Evolutionary conservation across 2,113 vertebrate species (phyloP).

Genomic region (Empidonax alnorum): DNA sequence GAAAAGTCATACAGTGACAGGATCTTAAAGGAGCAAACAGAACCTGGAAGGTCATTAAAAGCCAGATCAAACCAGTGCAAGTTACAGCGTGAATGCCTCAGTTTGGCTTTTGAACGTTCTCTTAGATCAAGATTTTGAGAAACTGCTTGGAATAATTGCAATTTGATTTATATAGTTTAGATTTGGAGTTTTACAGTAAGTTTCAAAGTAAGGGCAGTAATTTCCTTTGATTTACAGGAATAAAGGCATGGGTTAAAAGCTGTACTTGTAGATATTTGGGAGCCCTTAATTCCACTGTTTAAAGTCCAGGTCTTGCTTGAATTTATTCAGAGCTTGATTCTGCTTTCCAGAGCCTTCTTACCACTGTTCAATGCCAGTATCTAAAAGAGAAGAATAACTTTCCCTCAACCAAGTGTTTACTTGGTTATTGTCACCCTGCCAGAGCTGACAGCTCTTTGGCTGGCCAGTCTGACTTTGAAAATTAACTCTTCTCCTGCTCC

Average conservation of each 20-base stretch:
- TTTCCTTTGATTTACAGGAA: background rate
- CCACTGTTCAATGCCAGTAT: background rate
- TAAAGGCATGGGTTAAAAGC: background rate
- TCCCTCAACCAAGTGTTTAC: background rate
- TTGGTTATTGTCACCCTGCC: background rate
- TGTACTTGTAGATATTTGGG: background rate
- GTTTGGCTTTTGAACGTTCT: background rate
- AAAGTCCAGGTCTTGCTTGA: background rate
- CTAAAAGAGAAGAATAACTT: background rate
- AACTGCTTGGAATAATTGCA: background rate
- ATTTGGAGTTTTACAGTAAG: background rate
- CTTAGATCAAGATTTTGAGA: background rate
- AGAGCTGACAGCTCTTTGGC: background rate
- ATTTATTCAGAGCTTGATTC: background rate
- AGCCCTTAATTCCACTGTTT: background rate
- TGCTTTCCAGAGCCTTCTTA: background rate
- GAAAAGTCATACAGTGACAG: background rate
- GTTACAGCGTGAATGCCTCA: background rate
- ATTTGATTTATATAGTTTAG: background rate
- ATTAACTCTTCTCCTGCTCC: background rate
- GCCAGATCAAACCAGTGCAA: background rate
- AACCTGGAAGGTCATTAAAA: background rate
- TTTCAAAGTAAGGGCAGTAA: background rate
- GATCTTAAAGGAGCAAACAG: background rate
- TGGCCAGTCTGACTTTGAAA: background rate